These are phyloP conservation scores for Tor tambroides DNA, from an alignment of 2,113 vertebrate genomes.

Conservation along the genomic window DNA sequence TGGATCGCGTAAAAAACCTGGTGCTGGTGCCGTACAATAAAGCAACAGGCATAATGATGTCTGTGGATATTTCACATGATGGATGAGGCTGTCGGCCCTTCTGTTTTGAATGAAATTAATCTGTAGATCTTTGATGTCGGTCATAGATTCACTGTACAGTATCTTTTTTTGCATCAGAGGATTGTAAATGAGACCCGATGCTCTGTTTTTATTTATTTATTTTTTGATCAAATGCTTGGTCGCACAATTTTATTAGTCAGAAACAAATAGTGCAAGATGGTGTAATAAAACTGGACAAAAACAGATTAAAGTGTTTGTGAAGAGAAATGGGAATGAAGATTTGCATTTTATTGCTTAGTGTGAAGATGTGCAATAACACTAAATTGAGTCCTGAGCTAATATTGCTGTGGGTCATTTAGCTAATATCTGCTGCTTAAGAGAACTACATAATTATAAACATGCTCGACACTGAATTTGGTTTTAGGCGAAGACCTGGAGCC, in stretches of 20 bases:
- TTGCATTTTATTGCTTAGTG: constrained; percentile 8
- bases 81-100: not conserved
- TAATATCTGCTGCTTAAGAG: not conserved
- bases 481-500: not conserved
- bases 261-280: not conserved
- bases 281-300: not conserved
- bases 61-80: not conserved
- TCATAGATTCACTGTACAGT: no score
- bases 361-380: not conserved
- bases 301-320: not conserved
- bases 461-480: not conserved
- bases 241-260: not conserved
- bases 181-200: not conserved
- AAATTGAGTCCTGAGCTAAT: constrained; percentile 9
- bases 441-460: not conserved
- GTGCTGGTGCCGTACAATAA: not conserved
- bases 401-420: constrained; percentile 19
- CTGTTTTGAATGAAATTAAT: not conserved
- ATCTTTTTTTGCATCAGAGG: not conserved
- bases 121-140: not conserved
- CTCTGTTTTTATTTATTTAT: no score
- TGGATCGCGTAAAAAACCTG: not conserved
- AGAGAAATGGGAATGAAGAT: not conserved
- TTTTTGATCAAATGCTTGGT: not conserved
- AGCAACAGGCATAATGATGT: not conserved